Conservation (phyloP, 2,113 vertebrate genomes). For the Rattus rattus region DNA sequence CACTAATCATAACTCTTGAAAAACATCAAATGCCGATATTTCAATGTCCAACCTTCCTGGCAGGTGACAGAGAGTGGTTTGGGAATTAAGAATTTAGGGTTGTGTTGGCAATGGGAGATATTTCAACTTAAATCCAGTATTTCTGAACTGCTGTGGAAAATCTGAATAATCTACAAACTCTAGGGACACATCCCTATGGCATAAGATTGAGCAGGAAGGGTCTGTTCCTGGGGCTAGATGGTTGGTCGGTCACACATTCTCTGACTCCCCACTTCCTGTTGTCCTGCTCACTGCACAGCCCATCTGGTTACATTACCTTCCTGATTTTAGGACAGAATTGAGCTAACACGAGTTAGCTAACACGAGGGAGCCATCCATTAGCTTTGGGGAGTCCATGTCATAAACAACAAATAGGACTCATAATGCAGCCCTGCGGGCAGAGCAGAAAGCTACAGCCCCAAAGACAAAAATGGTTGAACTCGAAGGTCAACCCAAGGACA, state of each 20-base stretch:
- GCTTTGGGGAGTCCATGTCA: neutral
- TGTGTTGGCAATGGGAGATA: slow-evolving; percentile 3
- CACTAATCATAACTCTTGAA: neutral
- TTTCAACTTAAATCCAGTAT: slow-evolving; percentile 5
- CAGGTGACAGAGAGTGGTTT: neutral
- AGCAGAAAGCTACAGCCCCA: slow-evolving; percentile 9
- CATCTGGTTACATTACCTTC: neutral
- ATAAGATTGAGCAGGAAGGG: neutral
- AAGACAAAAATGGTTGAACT: slow-evolving; percentile 57
- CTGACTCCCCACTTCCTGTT: neutral
- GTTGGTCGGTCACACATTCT: neutral
- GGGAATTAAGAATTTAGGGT: neutral
- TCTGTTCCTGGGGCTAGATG: neutral
- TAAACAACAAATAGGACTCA: neutral
- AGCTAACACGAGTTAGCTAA: neutral
- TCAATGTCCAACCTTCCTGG: neutral
- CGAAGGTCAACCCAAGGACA: slow-evolving; percentile 63
- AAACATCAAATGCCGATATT: slow-evolving; percentile 1
- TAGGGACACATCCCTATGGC: neutral
- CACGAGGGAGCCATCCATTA: neutral
- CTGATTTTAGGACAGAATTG: neutral
- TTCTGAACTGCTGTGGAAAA: slow-evolving; percentile 22
- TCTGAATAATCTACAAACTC: neutral
- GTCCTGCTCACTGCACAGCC: neutral
- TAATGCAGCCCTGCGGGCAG: neutral